Percentiles rank a stretch among this genome's conserved stretches.
Evolutionary conservation across 2,113 vertebrate genomes (phyloP).

Genomic region (Aythya baeri): DNA sequence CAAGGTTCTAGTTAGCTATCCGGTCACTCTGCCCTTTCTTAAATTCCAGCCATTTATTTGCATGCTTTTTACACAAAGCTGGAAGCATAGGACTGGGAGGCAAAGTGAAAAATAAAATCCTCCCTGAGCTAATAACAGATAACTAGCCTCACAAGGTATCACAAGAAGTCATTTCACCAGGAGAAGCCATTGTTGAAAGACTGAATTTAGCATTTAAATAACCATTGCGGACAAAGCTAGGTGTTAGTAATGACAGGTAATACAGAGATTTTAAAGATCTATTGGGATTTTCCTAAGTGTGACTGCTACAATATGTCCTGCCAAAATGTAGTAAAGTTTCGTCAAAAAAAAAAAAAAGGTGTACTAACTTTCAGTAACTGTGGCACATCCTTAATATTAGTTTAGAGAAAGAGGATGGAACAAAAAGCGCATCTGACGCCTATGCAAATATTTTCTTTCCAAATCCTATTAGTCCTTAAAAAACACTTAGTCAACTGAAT

Average conservation of each 20-base stretch:
- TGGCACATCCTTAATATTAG: neutral
- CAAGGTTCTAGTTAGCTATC: neutral
- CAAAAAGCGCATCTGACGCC: neutral
- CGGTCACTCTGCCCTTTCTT: neutral
- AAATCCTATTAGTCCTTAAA: conserved; percentile 9
- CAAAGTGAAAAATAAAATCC: neutral
- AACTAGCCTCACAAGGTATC: neutral
- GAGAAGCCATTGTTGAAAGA: neutral
- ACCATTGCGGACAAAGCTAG: neutral
- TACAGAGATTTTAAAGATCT: conserved; percentile 26
- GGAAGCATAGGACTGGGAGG: neutral
- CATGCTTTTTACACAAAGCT: neutral
- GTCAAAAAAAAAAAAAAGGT: neutral
- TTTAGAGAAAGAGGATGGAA: neutral
- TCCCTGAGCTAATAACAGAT: neutral
- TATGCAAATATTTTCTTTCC: conserved; percentile 5
- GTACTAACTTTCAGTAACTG: neutral
- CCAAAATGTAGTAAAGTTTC: neutral
- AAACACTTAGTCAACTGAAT: neutral
- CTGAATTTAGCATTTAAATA: neutral
- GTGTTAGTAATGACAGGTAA: neutral
- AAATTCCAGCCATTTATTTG: neutral
- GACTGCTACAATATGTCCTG: neutral
- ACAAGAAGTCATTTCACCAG: neutral
- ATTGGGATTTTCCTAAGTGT: neutral